These are phyloP conservation scores for Myiagra hebetior DNA, from an alignment of 2,113 vertebrate species.

Conservation along the genomic window DNA sequence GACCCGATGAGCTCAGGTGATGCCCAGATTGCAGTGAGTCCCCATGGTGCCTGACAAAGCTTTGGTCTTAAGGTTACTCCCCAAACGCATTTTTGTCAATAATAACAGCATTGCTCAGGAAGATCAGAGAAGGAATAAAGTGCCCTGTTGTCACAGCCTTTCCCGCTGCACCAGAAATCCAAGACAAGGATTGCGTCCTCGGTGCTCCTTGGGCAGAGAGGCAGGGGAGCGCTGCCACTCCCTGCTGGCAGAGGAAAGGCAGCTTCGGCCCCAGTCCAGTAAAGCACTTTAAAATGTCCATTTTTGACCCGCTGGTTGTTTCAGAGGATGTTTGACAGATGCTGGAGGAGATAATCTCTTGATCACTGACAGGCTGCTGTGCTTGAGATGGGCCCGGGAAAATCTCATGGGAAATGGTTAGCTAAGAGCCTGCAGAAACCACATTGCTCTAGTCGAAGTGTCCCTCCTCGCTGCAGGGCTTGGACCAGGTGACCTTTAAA, in stretches of 20 bases:
- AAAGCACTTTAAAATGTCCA: not conserved
- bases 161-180: not conserved
- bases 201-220: not conserved
- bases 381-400: not conserved
- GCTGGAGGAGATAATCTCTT: not conserved
- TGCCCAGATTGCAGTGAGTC: not conserved
- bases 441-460: not conserved
- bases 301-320: not conserved
- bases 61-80: not conserved
- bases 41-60: not conserved
- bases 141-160: not conserved
- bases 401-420: not conserved
- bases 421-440: not conserved
- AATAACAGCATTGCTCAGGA: not conserved
- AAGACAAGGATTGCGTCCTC: no score
- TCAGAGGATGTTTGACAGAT: not conserved
- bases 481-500: not conserved
- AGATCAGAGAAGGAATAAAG: not conserved
- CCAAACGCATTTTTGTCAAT: not conserved
- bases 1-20: rapidly evolving
- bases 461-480: not conserved
- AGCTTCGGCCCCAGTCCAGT: not conserved
- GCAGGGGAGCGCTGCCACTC: not conserved
- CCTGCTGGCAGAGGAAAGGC: not conserved
- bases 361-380: not conserved